Evolutionary conservation across 2,113 vertebrate genomes (phyloP), one percentile per base, ranked within the genome.

Genomic region (Pungitius pungitius): DNA sequence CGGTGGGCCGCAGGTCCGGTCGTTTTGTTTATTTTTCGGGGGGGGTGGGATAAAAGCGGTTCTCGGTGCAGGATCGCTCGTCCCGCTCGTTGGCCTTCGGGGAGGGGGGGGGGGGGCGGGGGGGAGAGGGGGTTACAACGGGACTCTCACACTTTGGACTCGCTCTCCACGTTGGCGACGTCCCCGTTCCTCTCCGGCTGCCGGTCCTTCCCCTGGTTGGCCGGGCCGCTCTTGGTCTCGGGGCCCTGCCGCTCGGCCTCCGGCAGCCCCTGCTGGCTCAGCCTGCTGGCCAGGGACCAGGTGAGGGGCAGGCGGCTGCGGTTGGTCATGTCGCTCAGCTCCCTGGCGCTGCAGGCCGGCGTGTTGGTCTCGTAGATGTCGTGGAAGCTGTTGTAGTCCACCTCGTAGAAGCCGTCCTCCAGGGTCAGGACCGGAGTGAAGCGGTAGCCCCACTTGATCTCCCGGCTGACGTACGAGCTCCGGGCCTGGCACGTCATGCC

Each of bases 381-480:
- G 0, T 99, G 98, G 87, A 99, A 99, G 78, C 96, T 99, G 93
- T 98, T 98, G 94, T 99, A 99, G 93, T 99, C 98, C 0, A 99
- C 98, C 86, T 99, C 98, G 0, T 99, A 99, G 84, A 99, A 99
- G 27, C 98, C 97, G 0, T 99, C 98, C 89, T 99, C 98, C 87
- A 99, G 93, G 0, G 97, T 98, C 80, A 99, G 95, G 35, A 99
- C 98, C 0, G 98, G 98, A 0, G 94, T 99, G 94, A 99, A 99
- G 70, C 98, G 96, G 79, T 97, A 96, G 42, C 98, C 98, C 98
- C 98, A 99, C 33, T 97, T 95, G 89, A 99, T 98, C 93, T 99
- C 98, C 3, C 95, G 96, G 30, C 97, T 93, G 78, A 99, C 87
- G 20, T 99, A 99, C 4, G 98, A 99, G 82, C 98, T 99, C 43